Evolutionary conservation across 2,113 vertebrate species (phyloP).

Genomic region (Heterotis niloticus): DNA sequence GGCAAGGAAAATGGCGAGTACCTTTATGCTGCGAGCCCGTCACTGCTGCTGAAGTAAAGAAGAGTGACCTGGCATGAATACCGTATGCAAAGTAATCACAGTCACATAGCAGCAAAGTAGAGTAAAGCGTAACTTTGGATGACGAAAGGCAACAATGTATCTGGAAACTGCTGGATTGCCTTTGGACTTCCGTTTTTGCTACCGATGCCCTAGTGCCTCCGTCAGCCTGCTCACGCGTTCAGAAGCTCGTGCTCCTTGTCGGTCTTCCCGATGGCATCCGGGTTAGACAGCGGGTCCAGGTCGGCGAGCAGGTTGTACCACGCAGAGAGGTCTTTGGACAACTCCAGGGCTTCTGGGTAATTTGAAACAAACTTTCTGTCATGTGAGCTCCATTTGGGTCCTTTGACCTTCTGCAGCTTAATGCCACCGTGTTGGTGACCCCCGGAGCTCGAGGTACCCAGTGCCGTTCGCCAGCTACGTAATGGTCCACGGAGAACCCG

Average conservation of each 20-base stretch:
- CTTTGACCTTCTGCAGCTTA: no score
- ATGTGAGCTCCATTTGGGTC: neutral
- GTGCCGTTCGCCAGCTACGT: no score
- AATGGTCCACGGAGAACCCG: no score
- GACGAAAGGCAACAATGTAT: conserved; percentile 17
- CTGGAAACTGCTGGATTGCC: conserved; percentile 7
- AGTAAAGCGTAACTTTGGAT: conserved; percentile 4
- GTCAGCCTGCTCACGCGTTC: conserved; percentile 74
- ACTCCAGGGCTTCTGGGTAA: conserved; percentile 66
- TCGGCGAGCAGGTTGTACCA: conserved; percentile 98
- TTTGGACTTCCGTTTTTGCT: no score
- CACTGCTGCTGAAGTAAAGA: neutral
- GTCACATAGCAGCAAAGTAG: conserved; percentile 7
- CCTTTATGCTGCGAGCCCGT: neutral
- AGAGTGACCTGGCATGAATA: neutral
- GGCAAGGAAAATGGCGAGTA: no score
- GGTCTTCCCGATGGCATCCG: conserved; percentile 84
- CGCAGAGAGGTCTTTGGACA: conserved; percentile 76
- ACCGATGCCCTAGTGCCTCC: neutral
- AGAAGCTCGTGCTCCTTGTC: conserved; percentile 85
- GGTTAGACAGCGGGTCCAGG: conserved; percentile 90
- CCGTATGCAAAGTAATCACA: conserved; percentile 1
- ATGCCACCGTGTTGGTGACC: no score
- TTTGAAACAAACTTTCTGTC: neutral
- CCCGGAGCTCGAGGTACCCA: no score